Evolutionary conservation across 2,113 vertebrate genomes (phyloP).

Genomic region (Pipa parva): DNA sequence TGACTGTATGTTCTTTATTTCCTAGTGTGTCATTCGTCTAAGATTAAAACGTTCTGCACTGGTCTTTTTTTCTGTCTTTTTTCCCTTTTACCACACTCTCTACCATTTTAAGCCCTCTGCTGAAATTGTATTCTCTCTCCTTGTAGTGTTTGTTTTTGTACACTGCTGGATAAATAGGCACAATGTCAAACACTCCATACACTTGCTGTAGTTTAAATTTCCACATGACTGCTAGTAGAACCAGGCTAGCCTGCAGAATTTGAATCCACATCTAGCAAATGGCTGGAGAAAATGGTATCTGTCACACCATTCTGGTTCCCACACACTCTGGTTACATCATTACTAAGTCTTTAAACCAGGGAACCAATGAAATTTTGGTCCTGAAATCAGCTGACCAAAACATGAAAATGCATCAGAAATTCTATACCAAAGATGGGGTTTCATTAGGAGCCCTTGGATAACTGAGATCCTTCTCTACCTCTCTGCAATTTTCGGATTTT

Average conservation of each 20-base stretch:
- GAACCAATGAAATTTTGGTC: constrained; percentile 76
- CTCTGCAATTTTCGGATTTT: constrained; percentile 97
- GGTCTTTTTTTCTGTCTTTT: not conserved
- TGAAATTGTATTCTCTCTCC: not conserved
- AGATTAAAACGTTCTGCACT: too few species aligned
- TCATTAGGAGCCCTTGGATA: constrained; percentile 86
- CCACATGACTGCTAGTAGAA: constrained; percentile 84
- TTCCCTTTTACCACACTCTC: not conserved
- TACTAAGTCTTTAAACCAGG: constrained; percentile 78
- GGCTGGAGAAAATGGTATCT: constrained; percentile 93
- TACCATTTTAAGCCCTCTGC: not conserved
- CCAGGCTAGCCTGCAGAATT: constrained; percentile 80
- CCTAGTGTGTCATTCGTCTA: too few species aligned
- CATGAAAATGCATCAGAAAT: constrained; percentile 86
- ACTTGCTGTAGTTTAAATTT: constrained; percentile 78
- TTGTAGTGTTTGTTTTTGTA: not conserved
- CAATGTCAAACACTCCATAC: constrained; percentile 60
- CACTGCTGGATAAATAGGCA: constrained; percentile 9
- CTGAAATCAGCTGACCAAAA: constrained; percentile 85
- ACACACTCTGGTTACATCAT: constrained; percentile 99
- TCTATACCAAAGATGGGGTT: constrained; percentile 86
- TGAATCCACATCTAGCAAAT: constrained; percentile 65
- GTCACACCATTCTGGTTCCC: constrained; percentile 91
- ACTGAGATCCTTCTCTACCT: constrained; percentile 82
- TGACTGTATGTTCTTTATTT: not conserved